These are phyloP conservation scores for Sycophaga agraensis DNA, from an alignment of 1,140 invertebrate genomes.

Conservation along the genomic window DNA sequence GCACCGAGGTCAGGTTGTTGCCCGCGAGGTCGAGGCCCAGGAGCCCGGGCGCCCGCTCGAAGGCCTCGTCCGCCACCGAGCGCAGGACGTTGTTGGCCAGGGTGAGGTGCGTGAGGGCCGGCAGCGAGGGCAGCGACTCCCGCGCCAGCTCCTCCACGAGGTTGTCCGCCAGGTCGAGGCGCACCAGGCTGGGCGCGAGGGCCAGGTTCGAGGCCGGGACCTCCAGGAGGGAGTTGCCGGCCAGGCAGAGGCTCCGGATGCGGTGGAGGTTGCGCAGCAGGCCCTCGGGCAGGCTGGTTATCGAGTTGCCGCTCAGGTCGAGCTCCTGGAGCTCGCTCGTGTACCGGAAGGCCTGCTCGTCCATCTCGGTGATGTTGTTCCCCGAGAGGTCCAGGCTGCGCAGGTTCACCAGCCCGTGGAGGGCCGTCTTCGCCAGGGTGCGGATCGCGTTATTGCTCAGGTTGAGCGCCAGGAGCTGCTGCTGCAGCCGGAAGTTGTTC, in stretches of 20 bases:
- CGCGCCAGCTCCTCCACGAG: slow-evolving; percentile 69
- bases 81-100: slow-evolving; percentile 74
- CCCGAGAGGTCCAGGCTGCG: slow-evolving; percentile 70
- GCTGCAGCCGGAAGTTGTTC: slow-evolving; percentile 77
- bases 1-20: slow-evolving; percentile 78
- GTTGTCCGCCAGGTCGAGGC: slow-evolving; percentile 72
- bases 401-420: slow-evolving; percentile 72
- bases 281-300: slow-evolving; percentile 69
- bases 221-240: slow-evolving; percentile 76
- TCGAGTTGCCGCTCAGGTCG: slow-evolving; percentile 75
- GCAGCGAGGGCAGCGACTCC: slow-evolving; percentile 68
- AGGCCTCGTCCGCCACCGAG: slow-evolving; percentile 66
- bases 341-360: slow-evolving; percentile 70
- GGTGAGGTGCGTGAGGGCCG: slow-evolving; percentile 65
- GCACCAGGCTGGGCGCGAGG: slow-evolving; percentile 65
- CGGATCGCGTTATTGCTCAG: slow-evolving; percentile 74
- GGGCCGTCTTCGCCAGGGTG: slow-evolving; percentile 70
- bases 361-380: slow-evolving; percentile 75
- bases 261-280: slow-evolving; percentile 71
- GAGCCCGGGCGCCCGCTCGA: slow-evolving; percentile 69
- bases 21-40: slow-evolving; percentile 75
- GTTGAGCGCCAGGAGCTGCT: slow-evolving; percentile 70
- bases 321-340: slow-evolving; percentile 71
- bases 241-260: slow-evolving; percentile 69
- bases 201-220: slow-evolving; percentile 70